Percentiles rank a stretch among this genome's conserved stretches.
phyloP scores from a whole-genome alignment of 2,797 vertebrate species.

The Coracias cyanogaster region DNA sequence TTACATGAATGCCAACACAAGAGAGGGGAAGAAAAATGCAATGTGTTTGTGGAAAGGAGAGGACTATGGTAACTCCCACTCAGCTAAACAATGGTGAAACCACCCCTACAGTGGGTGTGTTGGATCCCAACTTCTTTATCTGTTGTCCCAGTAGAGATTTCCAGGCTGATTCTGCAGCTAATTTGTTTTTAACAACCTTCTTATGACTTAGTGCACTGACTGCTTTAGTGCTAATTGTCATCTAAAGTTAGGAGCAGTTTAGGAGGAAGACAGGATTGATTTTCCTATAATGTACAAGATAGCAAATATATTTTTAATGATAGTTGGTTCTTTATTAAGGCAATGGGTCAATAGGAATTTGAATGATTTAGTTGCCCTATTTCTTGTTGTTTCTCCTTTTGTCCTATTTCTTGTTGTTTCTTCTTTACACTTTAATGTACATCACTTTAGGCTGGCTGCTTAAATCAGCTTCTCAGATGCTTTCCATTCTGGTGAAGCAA shows the following conservation, averaged over 20 bases:
- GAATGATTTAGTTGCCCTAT: not conserved
- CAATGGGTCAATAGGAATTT: not conserved
- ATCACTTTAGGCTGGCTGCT: not conserved
- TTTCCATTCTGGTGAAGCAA: not conserved
- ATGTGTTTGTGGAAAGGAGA: not conserved
- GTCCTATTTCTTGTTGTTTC: not conserved
- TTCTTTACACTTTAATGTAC: not conserved
- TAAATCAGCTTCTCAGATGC: not conserved
- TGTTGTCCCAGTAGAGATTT: not conserved
- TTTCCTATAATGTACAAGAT: not conserved
- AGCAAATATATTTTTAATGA: not conserved
- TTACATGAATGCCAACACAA: not conserved
- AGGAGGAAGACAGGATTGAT: not conserved
- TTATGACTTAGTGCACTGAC: not conserved
- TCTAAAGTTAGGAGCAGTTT: not conserved
- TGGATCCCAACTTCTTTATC: not conserved
- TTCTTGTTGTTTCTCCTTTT: not conserved
- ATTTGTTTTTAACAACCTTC: constrained; percentile 17
- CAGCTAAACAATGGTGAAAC: not conserved
- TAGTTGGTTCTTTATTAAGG: not conserved
- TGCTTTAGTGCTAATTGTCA: not conserved
- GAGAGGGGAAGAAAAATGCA: not conserved
- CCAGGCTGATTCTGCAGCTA: not conserved
- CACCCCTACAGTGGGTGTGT: not conserved
- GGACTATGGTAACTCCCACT: not conserved